Evolutionary conservation across 2,113 vertebrate genomes (phyloP).

Genomic region (Probosciger aterrimus): DNA sequence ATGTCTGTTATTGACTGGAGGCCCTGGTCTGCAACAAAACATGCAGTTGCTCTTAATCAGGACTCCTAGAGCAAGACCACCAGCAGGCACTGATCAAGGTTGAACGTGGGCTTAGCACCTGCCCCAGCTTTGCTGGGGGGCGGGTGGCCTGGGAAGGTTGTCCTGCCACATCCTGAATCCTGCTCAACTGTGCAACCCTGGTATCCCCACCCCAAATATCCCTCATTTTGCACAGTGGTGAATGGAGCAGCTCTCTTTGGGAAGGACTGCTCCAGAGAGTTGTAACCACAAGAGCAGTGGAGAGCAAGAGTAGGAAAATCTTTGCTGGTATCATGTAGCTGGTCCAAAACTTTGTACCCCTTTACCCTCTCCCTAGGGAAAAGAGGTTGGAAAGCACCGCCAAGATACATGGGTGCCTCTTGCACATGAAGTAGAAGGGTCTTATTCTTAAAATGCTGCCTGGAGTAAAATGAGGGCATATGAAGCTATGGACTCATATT

Average conservation of each 20-base stretch:
- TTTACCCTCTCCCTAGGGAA: neutral
- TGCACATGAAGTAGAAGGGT: neutral
- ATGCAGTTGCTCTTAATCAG: neutral
- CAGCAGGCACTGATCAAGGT: neutral
- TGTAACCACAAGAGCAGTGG: neutral
- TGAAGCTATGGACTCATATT: neutral
- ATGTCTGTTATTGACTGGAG: neutral
- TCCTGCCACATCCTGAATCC: neutral
- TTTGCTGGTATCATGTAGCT: neutral
- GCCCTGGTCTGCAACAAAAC: neutral
- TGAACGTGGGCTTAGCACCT: neutral
- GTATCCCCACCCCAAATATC: neutral
- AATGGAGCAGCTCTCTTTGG: neutral
- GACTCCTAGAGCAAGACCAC: neutral
- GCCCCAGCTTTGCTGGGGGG: neutral
- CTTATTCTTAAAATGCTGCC: neutral
- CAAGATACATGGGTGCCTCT: neutral
- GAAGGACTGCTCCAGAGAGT: neutral
- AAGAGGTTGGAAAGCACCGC: neutral
- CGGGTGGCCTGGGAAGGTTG: accelerated
- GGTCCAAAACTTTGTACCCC: neutral
- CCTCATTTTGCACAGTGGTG: neutral
- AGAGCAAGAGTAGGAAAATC: neutral
- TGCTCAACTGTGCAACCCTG: neutral
- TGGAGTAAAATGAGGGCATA: neutral